Percentiles rank a stretch among this genome's conserved stretches.
Evolutionary conservation across 2,797 vertebrate genomes (phyloP).

Genomic region (Agapornis canus): DNA sequence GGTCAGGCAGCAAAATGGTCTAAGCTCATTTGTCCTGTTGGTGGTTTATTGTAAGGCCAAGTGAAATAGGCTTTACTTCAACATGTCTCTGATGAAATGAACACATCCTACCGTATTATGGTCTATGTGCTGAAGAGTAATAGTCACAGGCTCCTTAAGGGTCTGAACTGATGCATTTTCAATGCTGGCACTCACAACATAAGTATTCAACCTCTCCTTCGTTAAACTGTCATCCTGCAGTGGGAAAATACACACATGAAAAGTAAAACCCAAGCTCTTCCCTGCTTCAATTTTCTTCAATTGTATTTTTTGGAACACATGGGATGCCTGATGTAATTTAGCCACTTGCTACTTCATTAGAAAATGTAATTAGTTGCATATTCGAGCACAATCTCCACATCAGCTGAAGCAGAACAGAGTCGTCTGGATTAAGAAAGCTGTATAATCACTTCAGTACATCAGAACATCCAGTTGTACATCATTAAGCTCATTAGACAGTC

Average conservation of each 20-base stretch:
- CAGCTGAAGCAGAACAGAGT: background rate
- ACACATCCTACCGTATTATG: conserved; percentile 73
- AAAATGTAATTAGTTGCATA: background rate
- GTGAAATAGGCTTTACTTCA: background rate
- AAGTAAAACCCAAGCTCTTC: background rate
- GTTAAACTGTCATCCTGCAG: conserved; percentile 72
- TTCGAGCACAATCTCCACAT: background rate
- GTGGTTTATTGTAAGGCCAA: background rate
- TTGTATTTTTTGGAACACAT: background rate
- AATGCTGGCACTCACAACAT: conserved; percentile 86
- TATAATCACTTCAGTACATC: background rate
- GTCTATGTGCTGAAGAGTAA: conserved; percentile 79
- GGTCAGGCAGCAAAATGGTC: background rate
- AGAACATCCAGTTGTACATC: background rate
- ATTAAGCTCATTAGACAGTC: background rate
- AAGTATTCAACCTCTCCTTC: conserved; percentile 77
- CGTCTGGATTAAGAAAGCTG: background rate
- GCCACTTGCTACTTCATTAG: background rate
- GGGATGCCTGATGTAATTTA: background rate
- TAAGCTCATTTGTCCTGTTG: background rate
- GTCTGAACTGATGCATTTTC: conserved; percentile 76
- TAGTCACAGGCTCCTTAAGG: conserved; percentile 79
- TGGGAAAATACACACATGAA: background rate
- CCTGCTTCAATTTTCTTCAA: background rate
- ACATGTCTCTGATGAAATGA: background rate